phyloP scores from a whole-genome alignment of 2,113 vertebrate genomes.

The Halichoerus grypus region DNA sequence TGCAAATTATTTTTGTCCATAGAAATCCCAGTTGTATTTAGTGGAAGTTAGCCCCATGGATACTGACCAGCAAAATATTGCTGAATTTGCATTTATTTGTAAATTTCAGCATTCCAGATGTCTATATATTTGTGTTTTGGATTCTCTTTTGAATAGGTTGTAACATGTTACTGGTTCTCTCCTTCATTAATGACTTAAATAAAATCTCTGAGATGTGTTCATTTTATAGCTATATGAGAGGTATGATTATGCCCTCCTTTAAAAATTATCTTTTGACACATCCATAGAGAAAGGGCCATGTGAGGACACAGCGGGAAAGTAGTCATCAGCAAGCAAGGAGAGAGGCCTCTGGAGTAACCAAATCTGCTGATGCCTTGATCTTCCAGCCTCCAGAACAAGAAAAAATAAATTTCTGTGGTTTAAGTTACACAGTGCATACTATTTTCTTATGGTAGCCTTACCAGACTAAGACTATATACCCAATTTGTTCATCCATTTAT shows the following conservation, averaged over 20 bases:
- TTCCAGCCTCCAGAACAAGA: background rate
- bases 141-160: background rate
- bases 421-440: background rate
- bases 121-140: background rate
- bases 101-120: background rate
- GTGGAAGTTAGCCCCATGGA: background rate
- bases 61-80: background rate
- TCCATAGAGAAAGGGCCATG: background rate
- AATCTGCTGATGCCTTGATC: background rate
- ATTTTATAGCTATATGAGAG: constrained; percentile 5
- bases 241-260: background rate
- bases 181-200: background rate
- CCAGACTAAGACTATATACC: background rate
- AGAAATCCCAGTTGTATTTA: background rate
- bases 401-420: background rate
- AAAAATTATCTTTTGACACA: background rate
- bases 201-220: background rate
- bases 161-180: background rate
- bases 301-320: background rate
- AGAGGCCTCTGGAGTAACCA: background rate
- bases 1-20: background rate
- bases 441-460: background rate
- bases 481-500: background rate
- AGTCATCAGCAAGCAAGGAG: background rate
- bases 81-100: constrained; percentile 10